Conservation (phyloP, 2,797 vertebrate genomes). For the Tragelaphus oryx region DNA sequence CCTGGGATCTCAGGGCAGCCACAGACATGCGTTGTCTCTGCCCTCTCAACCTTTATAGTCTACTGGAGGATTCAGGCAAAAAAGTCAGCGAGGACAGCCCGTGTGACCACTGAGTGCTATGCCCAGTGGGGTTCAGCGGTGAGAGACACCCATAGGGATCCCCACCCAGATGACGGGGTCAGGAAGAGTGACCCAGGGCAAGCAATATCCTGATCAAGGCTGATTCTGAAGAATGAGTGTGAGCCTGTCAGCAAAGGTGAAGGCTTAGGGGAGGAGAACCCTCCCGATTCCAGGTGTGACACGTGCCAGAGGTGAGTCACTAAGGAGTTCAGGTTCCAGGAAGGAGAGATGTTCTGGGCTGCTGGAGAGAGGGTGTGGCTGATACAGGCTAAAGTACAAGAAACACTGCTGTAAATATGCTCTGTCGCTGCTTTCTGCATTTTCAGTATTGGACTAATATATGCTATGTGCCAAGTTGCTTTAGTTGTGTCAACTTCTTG, state of each 20-base stretch:
- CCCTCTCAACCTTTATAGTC: neutral
- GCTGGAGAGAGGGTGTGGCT: neutral
- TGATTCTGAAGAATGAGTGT: neutral
- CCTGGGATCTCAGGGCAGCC: neutral
- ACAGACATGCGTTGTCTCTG: neutral
- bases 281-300: neutral
- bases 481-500: neutral
- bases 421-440: neutral
- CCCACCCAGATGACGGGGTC: rapidly evolving
- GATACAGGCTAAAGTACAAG: neutral
- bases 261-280: neutral
- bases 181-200: neutral
- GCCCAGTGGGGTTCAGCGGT: rapidly evolving
- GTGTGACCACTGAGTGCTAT: neutral
- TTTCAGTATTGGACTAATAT: neutral
- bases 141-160: neutral
- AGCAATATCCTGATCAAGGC: neutral
- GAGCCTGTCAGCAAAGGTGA: neutral
- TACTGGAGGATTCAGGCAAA: neutral
- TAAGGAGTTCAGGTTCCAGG: neutral
- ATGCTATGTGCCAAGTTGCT: neutral
- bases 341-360: neutral
- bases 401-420: neutral
- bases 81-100: neutral
- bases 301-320: neutral